Evolutionary conservation across 2,797 vertebrate genomes (phyloP), one percentile per base, ranked within the genome.

Genomic region (Schizothorax lantsangensis): DNA sequence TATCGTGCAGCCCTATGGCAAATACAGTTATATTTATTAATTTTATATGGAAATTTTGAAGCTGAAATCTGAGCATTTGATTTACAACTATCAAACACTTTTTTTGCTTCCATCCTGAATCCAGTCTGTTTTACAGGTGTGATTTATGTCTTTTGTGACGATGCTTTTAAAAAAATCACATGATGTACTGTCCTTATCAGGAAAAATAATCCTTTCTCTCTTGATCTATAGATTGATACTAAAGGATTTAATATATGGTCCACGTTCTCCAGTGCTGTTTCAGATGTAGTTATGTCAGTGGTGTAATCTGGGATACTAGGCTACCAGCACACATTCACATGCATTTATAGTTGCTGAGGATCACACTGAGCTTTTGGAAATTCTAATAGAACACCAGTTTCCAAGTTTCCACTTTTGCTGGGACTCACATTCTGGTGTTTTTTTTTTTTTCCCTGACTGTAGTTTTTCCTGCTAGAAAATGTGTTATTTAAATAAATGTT

Each of bases 271-370:
- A 88, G 85, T 89, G 91, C 92, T 92, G 89, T 91, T 86, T 91
- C 91, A 93, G 64, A 93, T 93, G 92, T 90, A 91, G 91, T 92
- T 93, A 89, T 92, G 90, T 93, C 90, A 92, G 78, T 89, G 88
- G 77, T 86, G 45, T 83, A 90, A 94, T 93, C 91, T 94, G 91
- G 92, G 91, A 87, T 93, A 92, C 89, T 91, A 88, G 93, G 91
- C 91, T 93, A 93, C 88, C 81, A 79, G 90, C 19, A 26, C 62
- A 74, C 15, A 52, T 54, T 77, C 30, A 52, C 21, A 45, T 45
- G n/a, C 23, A 68, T 15, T 66, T 17, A 66, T n/a, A 33, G 15
- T 64, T 64, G 1, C n/a, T 45, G 38, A 64, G 8, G 38, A 45
- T 80, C 9, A 0, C 23, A 43, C 15, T 2, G n/a, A 10, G 15